These are phyloP conservation scores for Apaloderma vittatum DNA, from an alignment of 2,113 vertebrate species.

Conservation along the genomic window DNA sequence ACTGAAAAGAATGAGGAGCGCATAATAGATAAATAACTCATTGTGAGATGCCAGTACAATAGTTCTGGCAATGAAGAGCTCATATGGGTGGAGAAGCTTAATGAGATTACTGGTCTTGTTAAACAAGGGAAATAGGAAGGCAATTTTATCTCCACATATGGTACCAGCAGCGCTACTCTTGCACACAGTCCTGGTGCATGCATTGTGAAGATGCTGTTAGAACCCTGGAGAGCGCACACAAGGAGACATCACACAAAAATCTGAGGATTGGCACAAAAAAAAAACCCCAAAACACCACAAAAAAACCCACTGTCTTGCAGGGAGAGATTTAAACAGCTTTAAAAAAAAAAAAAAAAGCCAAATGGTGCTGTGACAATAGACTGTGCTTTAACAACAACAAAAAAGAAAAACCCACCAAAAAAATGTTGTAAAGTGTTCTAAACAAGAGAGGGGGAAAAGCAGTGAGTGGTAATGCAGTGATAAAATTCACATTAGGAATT, in stretches of 20 bases:
- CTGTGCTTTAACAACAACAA: neutral
- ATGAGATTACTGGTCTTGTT: slow-evolving; percentile 50
- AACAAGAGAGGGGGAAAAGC: neutral
- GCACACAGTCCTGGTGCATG: neutral
- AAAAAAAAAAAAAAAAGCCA: neutral
- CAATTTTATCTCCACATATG: neutral
- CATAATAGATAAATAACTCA: slow-evolving; percentile 41
- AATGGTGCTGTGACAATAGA: neutral
- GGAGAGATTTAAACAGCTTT: neutral
- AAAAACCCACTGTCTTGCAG: neutral
- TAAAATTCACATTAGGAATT: neutral
- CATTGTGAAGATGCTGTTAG: neutral
- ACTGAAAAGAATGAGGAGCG: slow-evolving; percentile 43
- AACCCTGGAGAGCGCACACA: neutral
- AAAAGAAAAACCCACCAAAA: too few relatives aligned
- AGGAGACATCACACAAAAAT: neutral
- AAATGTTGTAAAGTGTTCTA: neutral
- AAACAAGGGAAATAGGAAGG: slow-evolving; percentile 26
- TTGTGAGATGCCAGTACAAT: slow-evolving; percentile 18
- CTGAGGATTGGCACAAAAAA: neutral
- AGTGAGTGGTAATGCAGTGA: neutral
- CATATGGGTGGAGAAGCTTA: neutral
- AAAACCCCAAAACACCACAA: too few relatives aligned
- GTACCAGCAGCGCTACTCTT: neutral
- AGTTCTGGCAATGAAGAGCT: neutral